Evolutionary conservation across 2,888 invertebrate genomes (phyloP).

Genomic region (Dione juno): DNA sequence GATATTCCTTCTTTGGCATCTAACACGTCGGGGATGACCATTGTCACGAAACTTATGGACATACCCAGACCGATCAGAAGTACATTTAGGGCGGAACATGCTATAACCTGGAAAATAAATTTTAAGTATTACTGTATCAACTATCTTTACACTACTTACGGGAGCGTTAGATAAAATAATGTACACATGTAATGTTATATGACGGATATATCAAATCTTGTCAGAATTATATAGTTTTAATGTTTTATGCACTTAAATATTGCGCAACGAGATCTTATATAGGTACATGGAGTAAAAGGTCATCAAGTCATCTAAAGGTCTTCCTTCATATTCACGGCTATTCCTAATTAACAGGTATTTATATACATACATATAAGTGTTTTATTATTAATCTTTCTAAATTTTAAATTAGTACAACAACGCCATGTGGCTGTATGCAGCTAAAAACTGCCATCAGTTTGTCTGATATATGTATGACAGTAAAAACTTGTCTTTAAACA

Average conservation of each 20-base stretch:
- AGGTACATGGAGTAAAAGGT: slow-evolving; percentile 15
- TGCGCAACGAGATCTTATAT: slow-evolving; percentile 4
- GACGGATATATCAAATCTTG: neutral
- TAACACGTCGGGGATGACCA: slow-evolving; percentile 82
- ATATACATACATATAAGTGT: too few species aligned
- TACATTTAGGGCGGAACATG: slow-evolving; percentile 81
- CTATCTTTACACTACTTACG: too few species aligned
- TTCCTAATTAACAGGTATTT: neutral
- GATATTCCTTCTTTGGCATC: slow-evolving; percentile 77
- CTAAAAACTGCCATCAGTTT: neutral
- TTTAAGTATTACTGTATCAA: neutral
- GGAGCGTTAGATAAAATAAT: neutral
- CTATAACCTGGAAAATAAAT: slow-evolving; percentile 69
- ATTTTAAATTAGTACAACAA: neutral
- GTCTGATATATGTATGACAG: neutral
- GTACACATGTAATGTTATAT: too few species aligned
- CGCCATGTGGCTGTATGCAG: neutral
- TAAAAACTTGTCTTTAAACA: neutral
- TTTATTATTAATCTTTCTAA: neutral
- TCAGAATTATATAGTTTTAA: slow-evolving; percentile 5
- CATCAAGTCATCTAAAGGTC: slow-evolving; percentile 20
- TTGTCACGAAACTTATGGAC: slow-evolving; percentile 83
- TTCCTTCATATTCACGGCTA: slow-evolving; percentile 12
- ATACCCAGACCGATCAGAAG: slow-evolving; percentile 82
- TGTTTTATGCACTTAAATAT: neutral